These are phyloP conservation scores for human (Homo sapiens) DNA, from an alignment of 2,113 vertebrate species.

Conservation along the genomic window DNA sequence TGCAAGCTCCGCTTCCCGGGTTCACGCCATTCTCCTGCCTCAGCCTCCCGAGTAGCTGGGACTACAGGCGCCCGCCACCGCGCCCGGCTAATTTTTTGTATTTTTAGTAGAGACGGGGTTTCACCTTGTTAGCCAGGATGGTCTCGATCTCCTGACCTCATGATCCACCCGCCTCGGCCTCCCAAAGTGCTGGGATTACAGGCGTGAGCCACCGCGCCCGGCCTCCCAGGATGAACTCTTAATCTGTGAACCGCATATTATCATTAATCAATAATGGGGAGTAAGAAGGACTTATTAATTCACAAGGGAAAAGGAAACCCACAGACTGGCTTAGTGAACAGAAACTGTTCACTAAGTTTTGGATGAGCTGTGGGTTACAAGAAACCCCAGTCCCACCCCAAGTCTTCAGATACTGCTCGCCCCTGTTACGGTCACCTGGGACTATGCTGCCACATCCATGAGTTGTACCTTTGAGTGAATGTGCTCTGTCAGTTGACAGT, in stretches of 20 bases:
- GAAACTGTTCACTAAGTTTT: neutral
- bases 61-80: too few species aligned
- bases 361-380: neutral
- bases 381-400: rapidly evolving
- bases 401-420: rapidly evolving
- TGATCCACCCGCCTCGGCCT: too few species aligned
- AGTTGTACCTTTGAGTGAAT: neutral
- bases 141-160: too few species aligned
- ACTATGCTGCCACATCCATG: rapidly evolving
- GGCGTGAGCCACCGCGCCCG: too few species aligned
- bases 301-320: neutral
- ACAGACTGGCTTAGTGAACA: neutral
- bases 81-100: too few species aligned
- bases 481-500: neutral
- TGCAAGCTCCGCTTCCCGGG: too few species aligned
- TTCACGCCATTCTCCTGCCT: too few species aligned
- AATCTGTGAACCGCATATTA: neutral
- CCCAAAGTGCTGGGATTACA: too few species aligned
- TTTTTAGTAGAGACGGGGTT: too few species aligned
- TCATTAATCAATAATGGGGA: neutral
- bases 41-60: too few species aligned
- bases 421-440: rapidly evolving
- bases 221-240: neutral
- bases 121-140: too few species aligned
- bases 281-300: neutral